A percentile compares a stretch with the other conserved stretches of the same genome.
phyloP scores from a whole-genome alignment of 2,797 vertebrate genomes.

The Cetoscarus ocellatus region DNA sequence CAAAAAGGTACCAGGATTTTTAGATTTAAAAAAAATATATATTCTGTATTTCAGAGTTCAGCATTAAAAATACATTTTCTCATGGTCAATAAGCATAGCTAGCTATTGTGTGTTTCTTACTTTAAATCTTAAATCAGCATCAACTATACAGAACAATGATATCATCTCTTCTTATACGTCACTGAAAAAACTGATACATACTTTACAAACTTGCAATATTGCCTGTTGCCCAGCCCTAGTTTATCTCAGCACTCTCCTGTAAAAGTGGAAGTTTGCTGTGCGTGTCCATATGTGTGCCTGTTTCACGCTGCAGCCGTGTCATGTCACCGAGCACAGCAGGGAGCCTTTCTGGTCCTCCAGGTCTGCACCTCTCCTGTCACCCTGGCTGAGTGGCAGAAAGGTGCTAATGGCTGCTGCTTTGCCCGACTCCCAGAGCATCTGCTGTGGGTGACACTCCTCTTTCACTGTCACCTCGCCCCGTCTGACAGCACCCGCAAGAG shows the following conservation, averaged over 20 bases:
- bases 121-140: no score
- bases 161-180: no score
- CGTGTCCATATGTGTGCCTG: conserved; percentile 30
- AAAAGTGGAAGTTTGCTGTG: conserved; percentile 64
- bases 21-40: no score
- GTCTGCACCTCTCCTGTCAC: conserved; percentile 76
- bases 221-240: background rate
- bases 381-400: conserved; percentile 82
- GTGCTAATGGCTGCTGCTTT: conserved; percentile 86
- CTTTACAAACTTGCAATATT: no score
- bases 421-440: conserved; percentile 83
- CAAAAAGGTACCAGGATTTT: no score
- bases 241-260: conserved; percentile 42
- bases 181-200: no score
- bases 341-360: conserved; percentile 64
- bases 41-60: no score
- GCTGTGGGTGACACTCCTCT: conserved; percentile 82
- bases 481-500: conserved; percentile 52
- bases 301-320: conserved; percentile 56
- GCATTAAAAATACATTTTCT: no score
- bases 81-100: no score
- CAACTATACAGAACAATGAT: no score
- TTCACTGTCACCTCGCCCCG: conserved; percentile 73
- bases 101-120: no score
- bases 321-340: conserved; percentile 61